phyloP scores from a whole-genome alignment of 1,140 invertebrate species.

The Drosophila bocki region DNA sequence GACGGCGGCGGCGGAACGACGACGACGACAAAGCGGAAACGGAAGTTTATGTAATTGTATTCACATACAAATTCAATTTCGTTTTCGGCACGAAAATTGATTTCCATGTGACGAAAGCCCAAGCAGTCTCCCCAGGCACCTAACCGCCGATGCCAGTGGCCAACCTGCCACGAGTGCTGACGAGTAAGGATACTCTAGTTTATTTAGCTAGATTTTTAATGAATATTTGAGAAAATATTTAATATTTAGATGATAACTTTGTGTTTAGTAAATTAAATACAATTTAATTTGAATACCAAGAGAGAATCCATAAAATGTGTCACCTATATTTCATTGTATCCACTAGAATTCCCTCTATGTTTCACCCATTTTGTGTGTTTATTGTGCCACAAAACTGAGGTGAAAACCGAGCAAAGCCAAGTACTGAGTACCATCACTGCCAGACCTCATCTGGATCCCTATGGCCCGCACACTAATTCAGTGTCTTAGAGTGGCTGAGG shows the following conservation, averaged over 20 bases:
- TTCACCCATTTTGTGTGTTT: background rate
- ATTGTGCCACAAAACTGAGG: background rate
- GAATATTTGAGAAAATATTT: background rate
- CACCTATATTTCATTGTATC: background rate
- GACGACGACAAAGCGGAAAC: slow-evolving; percentile 59
- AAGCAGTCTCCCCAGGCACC: slow-evolving; percentile 12
- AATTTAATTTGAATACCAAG: no score
- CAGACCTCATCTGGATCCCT: background rate
- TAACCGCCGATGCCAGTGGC: slow-evolving; percentile 10
- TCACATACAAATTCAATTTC: slow-evolving; percentile 82
- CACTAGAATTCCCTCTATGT: background rate
- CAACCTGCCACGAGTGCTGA: slow-evolving; percentile 18
- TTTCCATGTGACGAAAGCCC: slow-evolving; percentile 65
- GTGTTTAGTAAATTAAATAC: no score
- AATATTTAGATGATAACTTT: no score
- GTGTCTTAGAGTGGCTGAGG: slow-evolving; percentile 41
- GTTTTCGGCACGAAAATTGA: slow-evolving; percentile 75
- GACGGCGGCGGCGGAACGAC: slow-evolving; percentile 3
- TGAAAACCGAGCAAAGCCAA: background rate
- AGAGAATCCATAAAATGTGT: no score
- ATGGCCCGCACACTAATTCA: slow-evolving; percentile 34
- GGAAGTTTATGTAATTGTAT: slow-evolving; percentile 83
- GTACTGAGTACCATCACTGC: slow-evolving; percentile 7
- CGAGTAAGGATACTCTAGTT: background rate
- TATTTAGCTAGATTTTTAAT: background rate